Evolutionary conservation across 2,797 vertebrate species (phyloP).

Genomic region (Schizothorax lantsangensis): DNA sequence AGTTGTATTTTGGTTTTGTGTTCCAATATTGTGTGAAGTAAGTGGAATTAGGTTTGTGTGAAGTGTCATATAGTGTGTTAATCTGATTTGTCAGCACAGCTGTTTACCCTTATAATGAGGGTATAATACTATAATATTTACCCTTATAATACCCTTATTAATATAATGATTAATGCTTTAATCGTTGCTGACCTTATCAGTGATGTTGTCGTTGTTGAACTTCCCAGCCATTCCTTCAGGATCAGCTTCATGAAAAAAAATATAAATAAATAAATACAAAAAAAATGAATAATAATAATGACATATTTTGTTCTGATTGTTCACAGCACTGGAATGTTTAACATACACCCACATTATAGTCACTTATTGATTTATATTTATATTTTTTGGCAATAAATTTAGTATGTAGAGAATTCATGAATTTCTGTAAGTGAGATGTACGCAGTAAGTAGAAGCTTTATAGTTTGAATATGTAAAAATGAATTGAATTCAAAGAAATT

Average conservation of each 20-base stretch:
- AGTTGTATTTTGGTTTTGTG: not conserved
- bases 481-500: not conserved
- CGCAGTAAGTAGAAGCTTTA: not conserved
- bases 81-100: slow-evolving; percentile 18
- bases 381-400: not conserved
- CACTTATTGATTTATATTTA: not conserved
- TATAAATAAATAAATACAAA: slow-evolving; percentile 8
- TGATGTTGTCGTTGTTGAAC: slow-evolving; percentile 82
- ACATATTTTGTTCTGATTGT: slow-evolving; percentile 9
- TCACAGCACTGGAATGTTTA: not conserved
- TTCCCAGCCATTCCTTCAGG: slow-evolving; percentile 73
- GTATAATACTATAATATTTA: no score
- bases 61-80: not conserved
- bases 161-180: no score
- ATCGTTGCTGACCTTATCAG: slow-evolving; percentile 72
- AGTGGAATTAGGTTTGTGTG: not conserved
- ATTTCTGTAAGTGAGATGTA: not conserved
- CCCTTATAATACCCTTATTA: no score
- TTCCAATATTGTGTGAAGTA: not conserved
- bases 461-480: not conserved
- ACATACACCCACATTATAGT: not conserved
- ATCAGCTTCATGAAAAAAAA: slow-evolving; percentile 69
- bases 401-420: not conserved
- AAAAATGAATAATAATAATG: not conserved
- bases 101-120: slow-evolving; percentile 30